Base-by-base conservation (phyloP, 2,113 vertebrate genomes). In the Chascanopsetta lugubris region DNA sequence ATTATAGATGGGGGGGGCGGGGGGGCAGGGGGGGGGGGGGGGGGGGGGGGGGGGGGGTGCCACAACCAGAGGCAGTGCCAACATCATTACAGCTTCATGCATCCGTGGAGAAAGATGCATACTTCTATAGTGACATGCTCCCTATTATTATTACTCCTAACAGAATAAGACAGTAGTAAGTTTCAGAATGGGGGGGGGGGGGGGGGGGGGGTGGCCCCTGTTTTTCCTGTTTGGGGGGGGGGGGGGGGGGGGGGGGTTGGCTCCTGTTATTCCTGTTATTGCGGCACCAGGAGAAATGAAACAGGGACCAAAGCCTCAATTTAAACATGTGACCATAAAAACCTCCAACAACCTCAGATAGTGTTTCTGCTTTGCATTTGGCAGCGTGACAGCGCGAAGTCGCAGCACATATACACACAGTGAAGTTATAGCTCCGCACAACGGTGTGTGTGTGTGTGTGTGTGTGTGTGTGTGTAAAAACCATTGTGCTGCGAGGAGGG, bases 381-480 rank as follows among this genome's bases (percentile, higher is more conserved):
- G 57, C 50, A 62, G 69, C n/a, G n/a, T n/a, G n/a, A 81, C 77
- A 80, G 70, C 22, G 20, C 80, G 67, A 82, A 79, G 72, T 71
- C 69, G 32, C 40, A 54, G 67, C 21, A n/a, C n/a, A 4, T 70
- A 48, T 69, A 80, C 27, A 80, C 75, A 77, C 30, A 69, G 51
- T 57, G 7, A 48, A 49, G 73, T 81, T 82, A 76, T 21, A 67
- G 67, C 42, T 26, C 71, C 61, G 43, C 49, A 59, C 58, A 79
- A 49, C 49, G n/a, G n/a, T n/a, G n/a, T n/a, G n/a, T n/a, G n/a
- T n/a, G n/a, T n/a, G n/a, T n/a, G n/a, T n/a, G n/a, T n/a, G n/a
- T n/a, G n/a, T n/a, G n/a, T n/a, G n/a, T n/a, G n/a, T 66, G 32
- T 65, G 61, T 66, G 27, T 78, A 63, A 84, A 87, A 82, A 61